These are phyloP conservation scores for Ellobius talpinus DNA, from an alignment of 2,113 vertebrate genomes.

Conservation along the genomic window DNA sequence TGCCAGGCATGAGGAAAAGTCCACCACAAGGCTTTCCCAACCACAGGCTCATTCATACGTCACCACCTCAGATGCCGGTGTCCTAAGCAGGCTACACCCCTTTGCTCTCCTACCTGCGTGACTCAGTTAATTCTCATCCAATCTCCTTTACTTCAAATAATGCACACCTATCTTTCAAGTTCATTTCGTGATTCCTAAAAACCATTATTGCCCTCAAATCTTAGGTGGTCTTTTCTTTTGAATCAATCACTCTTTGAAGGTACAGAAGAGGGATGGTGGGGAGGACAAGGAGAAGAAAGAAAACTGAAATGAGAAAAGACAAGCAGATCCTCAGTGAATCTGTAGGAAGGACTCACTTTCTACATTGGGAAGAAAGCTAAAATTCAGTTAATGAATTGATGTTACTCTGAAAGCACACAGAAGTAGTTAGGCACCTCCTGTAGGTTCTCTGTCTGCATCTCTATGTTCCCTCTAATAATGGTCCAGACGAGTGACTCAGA, in stretches of 20 bases:
- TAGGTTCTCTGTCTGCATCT: background rate
- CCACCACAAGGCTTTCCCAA: background rate
- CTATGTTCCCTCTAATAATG: background rate
- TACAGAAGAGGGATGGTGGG: background rate
- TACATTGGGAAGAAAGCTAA: conserved; percentile 1
- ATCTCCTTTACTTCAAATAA: background rate
- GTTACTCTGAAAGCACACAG: background rate
- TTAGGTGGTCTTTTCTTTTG: background rate
- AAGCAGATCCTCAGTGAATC: background rate
- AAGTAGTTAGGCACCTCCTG: background rate
- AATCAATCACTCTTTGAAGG: background rate
- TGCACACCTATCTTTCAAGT: background rate
- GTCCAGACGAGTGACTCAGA: background rate
- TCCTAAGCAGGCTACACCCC: background rate
- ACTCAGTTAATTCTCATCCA: background rate
- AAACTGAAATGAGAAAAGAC: background rate
- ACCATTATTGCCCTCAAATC: background rate
- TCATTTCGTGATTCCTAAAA: background rate
- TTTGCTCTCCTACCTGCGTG: background rate
- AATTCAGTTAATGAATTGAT: background rate
- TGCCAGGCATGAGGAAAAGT: fast-evolving
- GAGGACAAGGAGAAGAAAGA: background rate
- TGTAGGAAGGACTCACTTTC: background rate
- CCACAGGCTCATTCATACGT: background rate
- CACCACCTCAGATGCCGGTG: background rate